Evolutionary conservation across 2,797 vertebrate species (phyloP).

Genomic region (Acanthiza pusilla): DNA sequence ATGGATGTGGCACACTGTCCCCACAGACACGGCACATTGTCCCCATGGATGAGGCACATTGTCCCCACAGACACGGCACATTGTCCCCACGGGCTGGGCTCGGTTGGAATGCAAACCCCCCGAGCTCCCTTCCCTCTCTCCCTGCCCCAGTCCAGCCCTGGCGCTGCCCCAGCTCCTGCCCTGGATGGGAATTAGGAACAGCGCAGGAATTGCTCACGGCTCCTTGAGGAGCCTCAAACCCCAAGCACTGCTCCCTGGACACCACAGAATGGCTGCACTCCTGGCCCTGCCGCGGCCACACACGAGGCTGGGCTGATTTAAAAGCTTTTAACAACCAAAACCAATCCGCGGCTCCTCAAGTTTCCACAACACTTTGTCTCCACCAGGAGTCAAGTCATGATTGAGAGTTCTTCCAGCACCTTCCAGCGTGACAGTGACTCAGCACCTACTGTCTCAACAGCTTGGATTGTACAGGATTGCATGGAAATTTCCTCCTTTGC

Average conservation of each 20-base stretch:
- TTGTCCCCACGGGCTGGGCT: background rate
- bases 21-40: too few relatives aligned
- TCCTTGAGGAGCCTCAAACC: background rate
- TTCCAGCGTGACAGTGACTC: background rate
- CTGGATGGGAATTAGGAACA: background rate
- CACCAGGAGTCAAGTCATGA: background rate
- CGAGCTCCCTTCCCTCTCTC: background rate
- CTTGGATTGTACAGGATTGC: background rate
- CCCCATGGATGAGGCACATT: background rate
- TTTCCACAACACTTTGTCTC: background rate
- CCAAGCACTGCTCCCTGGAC: background rate
- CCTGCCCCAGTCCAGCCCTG: background rate
- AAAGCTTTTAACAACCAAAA: background rate
- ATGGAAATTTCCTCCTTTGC: background rate
- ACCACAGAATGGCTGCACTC: background rate
- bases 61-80: background rate
- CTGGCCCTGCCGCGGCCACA: fast-evolving
- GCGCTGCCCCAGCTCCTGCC: background rate
- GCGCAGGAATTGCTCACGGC: background rate
- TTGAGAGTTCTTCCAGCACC: background rate
- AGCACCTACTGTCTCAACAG: background rate
- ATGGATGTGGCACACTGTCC: too few relatives aligned
- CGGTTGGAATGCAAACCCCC: background rate
- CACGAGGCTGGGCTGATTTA: background rate
- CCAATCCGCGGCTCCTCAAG: background rate